Base-by-base conservation (phyloP, 2,113 vertebrate genomes). In the Campylomormyrus numenius region DNA sequence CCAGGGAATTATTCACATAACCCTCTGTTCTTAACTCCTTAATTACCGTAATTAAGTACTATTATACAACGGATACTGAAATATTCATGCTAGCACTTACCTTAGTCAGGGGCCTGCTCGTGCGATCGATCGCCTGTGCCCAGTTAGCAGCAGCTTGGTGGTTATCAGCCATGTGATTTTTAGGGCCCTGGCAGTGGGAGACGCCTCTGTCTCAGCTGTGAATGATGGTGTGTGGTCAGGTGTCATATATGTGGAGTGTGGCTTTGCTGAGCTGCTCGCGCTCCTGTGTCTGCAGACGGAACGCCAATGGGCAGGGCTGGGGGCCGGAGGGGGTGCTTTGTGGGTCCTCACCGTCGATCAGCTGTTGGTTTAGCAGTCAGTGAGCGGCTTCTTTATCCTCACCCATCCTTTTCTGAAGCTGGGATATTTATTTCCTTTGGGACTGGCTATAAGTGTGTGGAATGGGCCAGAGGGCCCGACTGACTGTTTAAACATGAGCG, bases 41-140 rank as follows among this genome's bases (percentile, higher is more conserved):
- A 87, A 91, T 91, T 89, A 91, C 88, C n/a, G 74, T 49, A 62
- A 90, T 90, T 89, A 62, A 66, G 87, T 70, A 45, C 39, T 84
- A 89, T 91, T 91, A 86, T 56, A 85, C 90, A 89, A 89, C 86
- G 46, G 88, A 58, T 31, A 0, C 49, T 91, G 77, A 89, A 89
- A 89, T 91, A 89, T 86, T 87, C 56, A 86, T 86, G 48, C 46
- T 24, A 89, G 85, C 88, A 53, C 88, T 91, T 89, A 89, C 56
- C 35, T 89, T 27, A 91, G 88, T 89, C 80, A n/a, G 70, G 27
- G 39, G 27, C 31, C 87, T 74, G 80, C 48, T 86, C 83, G 42
- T 89, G 42, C 70, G 66, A 85, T 89, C 56, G 89, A 89, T 90
- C 85, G 85, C 45, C 42, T 24, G 58, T 87, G 56, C 45, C 52